Conservation (phyloP, 92 coral and sea anemone genomes). For the Metridium senile region DNA sequence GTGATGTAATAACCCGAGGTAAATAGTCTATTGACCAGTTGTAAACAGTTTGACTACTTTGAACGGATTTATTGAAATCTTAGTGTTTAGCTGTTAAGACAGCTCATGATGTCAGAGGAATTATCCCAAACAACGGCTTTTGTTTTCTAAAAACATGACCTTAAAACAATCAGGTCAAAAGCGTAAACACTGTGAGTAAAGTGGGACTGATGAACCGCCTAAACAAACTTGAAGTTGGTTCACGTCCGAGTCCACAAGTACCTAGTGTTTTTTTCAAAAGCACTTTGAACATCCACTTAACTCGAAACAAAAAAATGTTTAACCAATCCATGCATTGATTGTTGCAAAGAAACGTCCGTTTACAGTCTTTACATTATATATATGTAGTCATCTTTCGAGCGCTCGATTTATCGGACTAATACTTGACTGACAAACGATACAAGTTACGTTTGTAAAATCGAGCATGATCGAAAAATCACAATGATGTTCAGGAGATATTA, state of each 20-base stretch:
- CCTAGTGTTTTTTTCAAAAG: conserved; percentile 6
- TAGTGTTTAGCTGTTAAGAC: conserved; percentile 33
- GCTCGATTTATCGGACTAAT: too few relatives aligned
- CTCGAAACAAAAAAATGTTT: conserved; percentile 1
- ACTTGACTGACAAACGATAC: too few relatives aligned
- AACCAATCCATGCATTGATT: conserved; percentile 13
- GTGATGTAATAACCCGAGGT: not conserved
- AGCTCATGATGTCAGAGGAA: too few relatives aligned
- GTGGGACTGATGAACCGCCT: not conserved
- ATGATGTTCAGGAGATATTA: too few relatives aligned
- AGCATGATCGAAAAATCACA: too few relatives aligned
- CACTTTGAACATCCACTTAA: conserved; percentile 19
- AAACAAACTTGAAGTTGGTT: conserved; percentile 8
- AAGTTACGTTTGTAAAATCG: too few relatives aligned
- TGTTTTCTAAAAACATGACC: conserved; percentile 20
- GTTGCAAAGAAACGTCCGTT: not conserved
- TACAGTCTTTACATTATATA: too few relatives aligned
- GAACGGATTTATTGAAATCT: conserved; percentile 20
- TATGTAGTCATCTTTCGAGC: too few relatives aligned
- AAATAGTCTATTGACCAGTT: conserved; percentile 8
- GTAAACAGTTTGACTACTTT: conserved; percentile 34
- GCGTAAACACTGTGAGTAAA: not conserved
- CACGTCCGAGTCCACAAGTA: conserved; percentile 4
- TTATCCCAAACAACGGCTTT: conserved; percentile 36
- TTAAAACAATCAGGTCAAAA: not conserved